These are phyloP conservation scores for Scaptomyza caliginosa DNA, from an alignment of 2,888 invertebrate genomes.

Conservation along the genomic window DNA sequence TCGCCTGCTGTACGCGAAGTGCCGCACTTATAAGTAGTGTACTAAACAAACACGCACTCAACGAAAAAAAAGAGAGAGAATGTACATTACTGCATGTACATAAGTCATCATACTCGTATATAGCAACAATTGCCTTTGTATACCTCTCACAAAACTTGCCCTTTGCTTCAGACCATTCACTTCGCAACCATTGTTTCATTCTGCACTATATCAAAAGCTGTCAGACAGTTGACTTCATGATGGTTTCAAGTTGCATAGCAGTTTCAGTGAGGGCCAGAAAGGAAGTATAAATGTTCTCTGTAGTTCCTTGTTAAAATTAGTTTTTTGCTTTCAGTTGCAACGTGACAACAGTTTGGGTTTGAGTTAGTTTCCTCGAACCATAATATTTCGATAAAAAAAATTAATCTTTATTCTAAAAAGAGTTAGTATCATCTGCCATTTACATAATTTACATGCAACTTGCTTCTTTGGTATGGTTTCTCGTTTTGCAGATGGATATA, in stretches of 20 bases:
- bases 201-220: constrained; percentile 38
- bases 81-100: constrained; percentile 2
- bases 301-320: neutral
- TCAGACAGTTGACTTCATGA: constrained; percentile 27
- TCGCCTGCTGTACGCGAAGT: constrained; percentile 30
- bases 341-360: too few relatives aligned
- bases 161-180: constrained; percentile 2
- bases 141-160: neutral
- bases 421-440: too few relatives aligned
- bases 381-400: too few relatives aligned
- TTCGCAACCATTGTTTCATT: constrained; percentile 3
- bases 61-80: constrained; percentile 7
- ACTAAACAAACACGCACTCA: constrained; percentile 28
- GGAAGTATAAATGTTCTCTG: neutral
- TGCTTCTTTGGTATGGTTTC: neutral
- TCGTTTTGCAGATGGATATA: neutral
- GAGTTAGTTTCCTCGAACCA: too few relatives aligned
- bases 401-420: too few relatives aligned
- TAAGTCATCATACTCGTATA: constrained; percentile 8
- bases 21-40: constrained; percentile 23
- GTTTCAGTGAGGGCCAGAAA: neutral
- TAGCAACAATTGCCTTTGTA: constrained; percentile 6
- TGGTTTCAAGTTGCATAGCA: constrained; percentile 15
- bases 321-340: too few relatives aligned
- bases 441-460: too few relatives aligned